These are phyloP conservation scores for Drosophila lini DNA, from an alignment of 1,140 invertebrate species.

Conservation along the genomic window DNA sequence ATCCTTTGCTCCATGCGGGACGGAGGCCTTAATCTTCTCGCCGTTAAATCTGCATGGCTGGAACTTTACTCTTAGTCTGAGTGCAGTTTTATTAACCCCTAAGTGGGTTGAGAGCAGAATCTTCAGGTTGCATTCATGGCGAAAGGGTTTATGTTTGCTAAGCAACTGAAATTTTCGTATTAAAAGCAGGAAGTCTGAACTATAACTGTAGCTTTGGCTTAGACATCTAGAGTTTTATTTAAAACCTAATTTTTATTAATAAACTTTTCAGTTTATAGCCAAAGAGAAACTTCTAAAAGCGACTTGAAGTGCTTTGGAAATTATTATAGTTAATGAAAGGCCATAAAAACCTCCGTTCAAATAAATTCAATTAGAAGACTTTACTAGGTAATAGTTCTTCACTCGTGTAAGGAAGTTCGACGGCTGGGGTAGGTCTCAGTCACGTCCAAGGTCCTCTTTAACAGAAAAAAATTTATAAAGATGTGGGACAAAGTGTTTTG, in stretches of 20 bases:
- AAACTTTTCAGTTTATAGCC: background rate
- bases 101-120: background rate
- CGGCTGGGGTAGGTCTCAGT: too few species aligned
- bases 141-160: slow-evolving; percentile 6
- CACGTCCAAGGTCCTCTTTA: too few species aligned
- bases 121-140: background rate
- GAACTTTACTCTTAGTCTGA: slow-evolving; percentile 3
- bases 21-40: slow-evolving; percentile 1
- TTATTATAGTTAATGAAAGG: background rate
- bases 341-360: background rate
- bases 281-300: background rate
- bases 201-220: too few species aligned
- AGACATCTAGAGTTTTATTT: background rate
- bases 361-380: background rate
- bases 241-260: too few species aligned
- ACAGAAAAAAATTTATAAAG: too few species aligned
- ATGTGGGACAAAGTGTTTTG: too few species aligned
- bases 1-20: background rate
- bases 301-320: background rate
- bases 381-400: background rate
- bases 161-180: background rate
- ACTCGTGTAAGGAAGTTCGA: too few species aligned
- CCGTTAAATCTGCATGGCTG: slow-evolving; percentile 7
- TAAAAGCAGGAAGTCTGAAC: background rate
- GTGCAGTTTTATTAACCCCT: slow-evolving; percentile 3